Percentiles rank a stretch among this genome's conserved stretches.
These are phyloP conservation scores for Galagoides demidoff DNA, from an alignment of 2,797 vertebrate genomes.

Conservation along the genomic window DNA sequence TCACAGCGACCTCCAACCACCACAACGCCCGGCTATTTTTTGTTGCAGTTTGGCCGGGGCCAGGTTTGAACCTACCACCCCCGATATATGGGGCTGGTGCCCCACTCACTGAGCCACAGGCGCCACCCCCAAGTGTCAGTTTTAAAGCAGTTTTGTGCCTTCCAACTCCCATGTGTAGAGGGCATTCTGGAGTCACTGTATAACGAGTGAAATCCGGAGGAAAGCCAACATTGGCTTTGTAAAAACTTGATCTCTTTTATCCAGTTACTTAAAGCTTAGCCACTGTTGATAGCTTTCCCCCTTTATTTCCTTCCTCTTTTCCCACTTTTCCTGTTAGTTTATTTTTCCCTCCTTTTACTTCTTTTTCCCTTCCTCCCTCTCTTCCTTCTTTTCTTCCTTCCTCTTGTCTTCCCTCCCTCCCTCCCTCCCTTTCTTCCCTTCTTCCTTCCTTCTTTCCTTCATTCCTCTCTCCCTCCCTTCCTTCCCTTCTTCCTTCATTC, in stretches of 20 bases:
- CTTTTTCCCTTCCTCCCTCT: too few species aligned
- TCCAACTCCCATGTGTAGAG: neutral
- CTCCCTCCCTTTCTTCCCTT: neutral
- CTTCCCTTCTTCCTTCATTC: too few species aligned
- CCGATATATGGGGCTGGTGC: too few species aligned
- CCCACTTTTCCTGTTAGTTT: too few species aligned
- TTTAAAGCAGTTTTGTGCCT: neutral
- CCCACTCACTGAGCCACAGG: too few species aligned
- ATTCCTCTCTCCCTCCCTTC: neutral
- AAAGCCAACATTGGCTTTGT: neutral
- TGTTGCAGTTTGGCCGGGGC: too few species aligned
- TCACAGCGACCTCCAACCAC: too few species aligned
- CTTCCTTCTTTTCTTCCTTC: neutral
- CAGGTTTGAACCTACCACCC: too few species aligned
- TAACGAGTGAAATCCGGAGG: neutral
- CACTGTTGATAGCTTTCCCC: neutral
- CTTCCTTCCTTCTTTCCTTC: neutral
- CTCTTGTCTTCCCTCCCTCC: too few species aligned
- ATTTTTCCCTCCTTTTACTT: too few species aligned
- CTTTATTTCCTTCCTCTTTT: neutral
- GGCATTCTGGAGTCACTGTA: neutral
- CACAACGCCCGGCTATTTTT: too few species aligned
- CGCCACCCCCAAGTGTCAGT: neutral
- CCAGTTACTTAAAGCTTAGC: neutral
- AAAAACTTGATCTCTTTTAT: neutral